Percentiles rank a stretch among this genome's conserved stretches.
phyloP scores from a whole-genome alignment of 2,113 vertebrate genomes.

The Elachura formosa region DNA sequence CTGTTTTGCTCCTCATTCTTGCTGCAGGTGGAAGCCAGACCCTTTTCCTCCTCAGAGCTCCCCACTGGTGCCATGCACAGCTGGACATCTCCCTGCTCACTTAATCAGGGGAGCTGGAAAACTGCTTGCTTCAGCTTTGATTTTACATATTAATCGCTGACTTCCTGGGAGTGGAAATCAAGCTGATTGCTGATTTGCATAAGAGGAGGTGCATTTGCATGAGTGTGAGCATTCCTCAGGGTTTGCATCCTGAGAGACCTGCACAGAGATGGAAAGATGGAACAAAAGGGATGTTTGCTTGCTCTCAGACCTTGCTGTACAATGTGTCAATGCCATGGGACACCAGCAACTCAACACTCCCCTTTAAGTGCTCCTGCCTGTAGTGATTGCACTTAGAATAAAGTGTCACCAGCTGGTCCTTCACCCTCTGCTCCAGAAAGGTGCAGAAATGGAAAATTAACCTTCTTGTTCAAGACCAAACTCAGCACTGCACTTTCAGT shows the following conservation, averaged over 20 bases:
- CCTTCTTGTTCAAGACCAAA: neutral
- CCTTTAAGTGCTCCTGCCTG: neutral
- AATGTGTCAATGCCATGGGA: accelerated
- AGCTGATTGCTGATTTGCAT: constrained; percentile 40
- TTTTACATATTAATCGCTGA: neutral
- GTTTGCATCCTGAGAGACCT: neutral
- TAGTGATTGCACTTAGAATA: neutral
- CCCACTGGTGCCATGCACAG: neutral
- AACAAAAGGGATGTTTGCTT: neutral
- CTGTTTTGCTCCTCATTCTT: neutral
- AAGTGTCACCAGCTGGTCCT: neutral
- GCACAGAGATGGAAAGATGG: neutral
- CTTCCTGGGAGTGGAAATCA: constrained; percentile 28
- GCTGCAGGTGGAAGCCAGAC: neutral
- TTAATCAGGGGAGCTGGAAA: neutral
- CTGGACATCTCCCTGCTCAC: neutral
- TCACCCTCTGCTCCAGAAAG: neutral
- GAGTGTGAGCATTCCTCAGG: neutral
- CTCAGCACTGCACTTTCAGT: neutral
- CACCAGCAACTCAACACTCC: neutral
- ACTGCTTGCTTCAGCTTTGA: neutral
- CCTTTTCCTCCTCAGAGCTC: neutral
- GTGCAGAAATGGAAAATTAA: neutral
- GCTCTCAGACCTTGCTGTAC: accelerated
- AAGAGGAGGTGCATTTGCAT: neutral